Percentiles rank a stretch among this genome's conserved stretches.
These are phyloP conservation scores for Podargus strigoides DNA, from an alignment of 2,797 vertebrate species.

Conservation along the genomic window DNA sequence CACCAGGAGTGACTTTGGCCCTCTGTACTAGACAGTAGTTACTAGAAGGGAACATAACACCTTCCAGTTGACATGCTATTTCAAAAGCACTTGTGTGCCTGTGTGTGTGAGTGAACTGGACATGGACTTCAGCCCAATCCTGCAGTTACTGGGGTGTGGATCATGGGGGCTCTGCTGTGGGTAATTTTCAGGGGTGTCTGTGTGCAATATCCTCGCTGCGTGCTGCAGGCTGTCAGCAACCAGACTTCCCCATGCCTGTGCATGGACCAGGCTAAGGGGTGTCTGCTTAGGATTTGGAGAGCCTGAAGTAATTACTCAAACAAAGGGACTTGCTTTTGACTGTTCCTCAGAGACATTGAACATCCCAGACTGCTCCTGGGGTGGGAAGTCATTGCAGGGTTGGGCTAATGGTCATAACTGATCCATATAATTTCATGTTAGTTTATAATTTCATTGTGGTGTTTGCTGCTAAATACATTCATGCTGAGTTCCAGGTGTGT, in stretches of 20 bases:
- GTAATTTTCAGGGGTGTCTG: neutral
- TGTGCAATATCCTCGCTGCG: neutral
- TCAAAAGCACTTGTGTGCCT: neutral
- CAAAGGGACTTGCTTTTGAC: neutral
- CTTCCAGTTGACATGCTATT: neutral
- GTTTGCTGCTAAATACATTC: constrained; percentile 49
- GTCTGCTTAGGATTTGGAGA: neutral
- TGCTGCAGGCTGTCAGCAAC: neutral
- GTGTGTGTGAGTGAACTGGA: neutral
- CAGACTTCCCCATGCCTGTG: neutral
- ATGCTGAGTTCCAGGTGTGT: constrained; percentile 40
- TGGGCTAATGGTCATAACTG: constrained; percentile 5
- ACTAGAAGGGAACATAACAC: constrained; percentile 6
- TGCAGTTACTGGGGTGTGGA: neutral
- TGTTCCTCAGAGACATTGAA: neutral
- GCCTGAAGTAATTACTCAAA: neutral
- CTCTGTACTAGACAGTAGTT: neutral
- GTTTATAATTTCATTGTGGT: constrained; percentile 9
- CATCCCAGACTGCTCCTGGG: neutral
- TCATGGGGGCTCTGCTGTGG: neutral
- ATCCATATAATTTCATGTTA: neutral
- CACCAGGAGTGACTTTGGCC: constrained; percentile 57
- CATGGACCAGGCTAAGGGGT: neutral
- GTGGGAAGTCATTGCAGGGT: constrained; percentile 32
- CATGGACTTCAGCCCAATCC: constrained; percentile 17